Conservation (phyloP, 2,113 vertebrate genomes). For the Orycteropus afer region DNA sequence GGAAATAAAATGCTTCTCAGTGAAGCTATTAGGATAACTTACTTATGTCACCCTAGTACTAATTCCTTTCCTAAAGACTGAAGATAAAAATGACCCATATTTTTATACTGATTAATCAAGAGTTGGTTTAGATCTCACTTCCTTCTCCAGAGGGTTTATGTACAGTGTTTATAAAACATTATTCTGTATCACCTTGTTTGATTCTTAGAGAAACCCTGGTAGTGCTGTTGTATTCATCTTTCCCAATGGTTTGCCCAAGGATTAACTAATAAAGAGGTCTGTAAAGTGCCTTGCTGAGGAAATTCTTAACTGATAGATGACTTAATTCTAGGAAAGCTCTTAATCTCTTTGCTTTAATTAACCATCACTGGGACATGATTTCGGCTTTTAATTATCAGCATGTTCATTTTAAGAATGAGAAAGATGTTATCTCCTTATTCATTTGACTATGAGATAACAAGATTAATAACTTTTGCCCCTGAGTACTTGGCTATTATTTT, state of each 20-base stretch:
- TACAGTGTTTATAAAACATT: not conserved
- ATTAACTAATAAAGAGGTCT: slow-evolving; percentile 11
- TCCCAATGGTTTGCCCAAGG: not conserved
- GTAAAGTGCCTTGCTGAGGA: not conserved
- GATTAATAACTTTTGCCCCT: slow-evolving; percentile 37
- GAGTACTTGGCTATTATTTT: slow-evolving; percentile 41
- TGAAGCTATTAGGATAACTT: not conserved
- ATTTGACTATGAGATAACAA: slow-evolving; percentile 48
- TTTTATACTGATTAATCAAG: slow-evolving; percentile 18
- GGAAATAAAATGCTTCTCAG: slow-evolving; percentile 16
- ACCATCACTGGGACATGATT: slow-evolving; percentile 24
- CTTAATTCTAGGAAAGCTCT: not conserved
- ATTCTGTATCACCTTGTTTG: not conserved
- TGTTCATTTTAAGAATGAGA: slow-evolving; percentile 59
- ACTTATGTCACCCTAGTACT: not conserved
- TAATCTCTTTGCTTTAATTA: slow-evolving; percentile 48
- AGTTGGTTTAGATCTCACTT: slow-evolving; percentile 2
- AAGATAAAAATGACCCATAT: not conserved
- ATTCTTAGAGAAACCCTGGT: slow-evolving; percentile 23
- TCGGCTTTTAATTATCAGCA: slow-evolving; percentile 53
- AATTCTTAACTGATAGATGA: not conserved
- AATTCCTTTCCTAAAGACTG: slow-evolving; percentile 1
- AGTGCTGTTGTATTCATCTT: not conserved
- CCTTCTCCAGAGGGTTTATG: not conserved
- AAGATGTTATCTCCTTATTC: slow-evolving; percentile 23